Percentiles rank a stretch among this genome's conserved stretches.
These are phyloP conservation scores for Nomada fabriciana DNA, from an alignment of 2,888 invertebrate species.

Conservation along the genomic window DNA sequence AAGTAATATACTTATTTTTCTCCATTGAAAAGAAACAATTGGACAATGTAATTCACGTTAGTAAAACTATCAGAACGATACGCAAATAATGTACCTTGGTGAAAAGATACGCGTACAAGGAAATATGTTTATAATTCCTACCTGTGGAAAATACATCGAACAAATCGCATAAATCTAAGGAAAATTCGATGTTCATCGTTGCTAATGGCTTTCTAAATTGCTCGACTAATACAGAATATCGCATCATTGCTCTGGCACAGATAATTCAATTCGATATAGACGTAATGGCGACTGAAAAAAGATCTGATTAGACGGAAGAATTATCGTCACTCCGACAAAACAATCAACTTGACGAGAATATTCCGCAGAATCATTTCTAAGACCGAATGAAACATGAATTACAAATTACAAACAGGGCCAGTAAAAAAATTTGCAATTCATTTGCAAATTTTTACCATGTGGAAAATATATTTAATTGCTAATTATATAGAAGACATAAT, in stretches of 20 bases:
- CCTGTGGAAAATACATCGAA: not conserved
- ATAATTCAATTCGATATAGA: slow-evolving; percentile 21
- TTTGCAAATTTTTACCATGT: too few relatives aligned
- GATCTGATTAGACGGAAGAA: slow-evolving; percentile 6
- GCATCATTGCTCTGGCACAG: not conserved
- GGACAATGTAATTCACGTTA: not conserved
- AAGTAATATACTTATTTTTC: too few relatives aligned
- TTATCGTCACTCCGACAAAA: not conserved
- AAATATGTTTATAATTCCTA: not conserved
- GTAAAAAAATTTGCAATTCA: too few relatives aligned
- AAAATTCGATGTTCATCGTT: slow-evolving; percentile 10
- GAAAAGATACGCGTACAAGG: not conserved
- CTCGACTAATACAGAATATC: slow-evolving; percentile 21
- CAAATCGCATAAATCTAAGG: not conserved
- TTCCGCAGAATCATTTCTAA: not conserved
- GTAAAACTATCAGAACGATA: not conserved
- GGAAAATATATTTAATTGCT: too few relatives aligned
- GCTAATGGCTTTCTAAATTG: slow-evolving; percentile 17
- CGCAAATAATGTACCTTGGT: too few relatives aligned
- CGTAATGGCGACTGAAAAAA: slow-evolving; percentile 9
- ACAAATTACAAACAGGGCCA: not conserved
- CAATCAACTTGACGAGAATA: slow-evolving; percentile 1
- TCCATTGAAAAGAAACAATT: too few relatives aligned
- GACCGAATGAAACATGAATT: not conserved
- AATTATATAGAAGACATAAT: not conserved